These are phyloP conservation scores for Kobus ellipsiprymnus DNA, from an alignment of 2,113 vertebrate species.

Conservation along the genomic window DNA sequence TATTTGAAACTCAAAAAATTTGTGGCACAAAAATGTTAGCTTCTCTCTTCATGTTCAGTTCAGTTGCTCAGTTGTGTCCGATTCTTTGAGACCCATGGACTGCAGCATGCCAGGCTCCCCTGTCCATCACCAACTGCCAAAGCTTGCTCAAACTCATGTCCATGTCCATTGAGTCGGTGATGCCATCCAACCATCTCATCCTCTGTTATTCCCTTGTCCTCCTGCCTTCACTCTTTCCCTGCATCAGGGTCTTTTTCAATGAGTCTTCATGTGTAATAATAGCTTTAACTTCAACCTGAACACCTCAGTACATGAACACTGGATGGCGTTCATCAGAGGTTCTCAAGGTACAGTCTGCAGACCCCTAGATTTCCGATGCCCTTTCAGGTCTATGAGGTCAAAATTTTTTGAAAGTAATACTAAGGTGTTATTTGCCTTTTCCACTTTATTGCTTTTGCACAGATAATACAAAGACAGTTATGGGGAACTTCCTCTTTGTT, in stretches of 20 bases:
- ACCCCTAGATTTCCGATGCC: accelerated
- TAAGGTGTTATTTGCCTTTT: not conserved
- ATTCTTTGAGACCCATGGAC: not conserved
- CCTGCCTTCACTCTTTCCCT: not conserved
- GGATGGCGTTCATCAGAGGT: not conserved
- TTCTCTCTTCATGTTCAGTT: not conserved
- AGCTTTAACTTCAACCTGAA: not conserved
- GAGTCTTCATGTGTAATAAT: not conserved
- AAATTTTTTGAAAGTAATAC: not conserved
- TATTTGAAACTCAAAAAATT: not conserved
- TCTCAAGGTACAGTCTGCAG: not conserved
- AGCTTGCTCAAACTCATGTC: not conserved
- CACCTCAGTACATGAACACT: not conserved
- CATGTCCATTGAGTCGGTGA: not conserved
- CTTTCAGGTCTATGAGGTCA: not conserved
- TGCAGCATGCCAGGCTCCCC: not conserved
- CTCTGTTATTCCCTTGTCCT: not conserved
- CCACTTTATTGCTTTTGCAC: not conserved
- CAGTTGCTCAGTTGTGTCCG: not conserved
- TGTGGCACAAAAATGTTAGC: not conserved
- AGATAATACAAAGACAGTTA: not conserved
- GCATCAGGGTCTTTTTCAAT: not conserved
- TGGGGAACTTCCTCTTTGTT: not conserved
- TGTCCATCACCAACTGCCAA: not conserved
- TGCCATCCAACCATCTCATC: not conserved